phyloP scores from a whole-genome alignment of 2,113 vertebrate genomes.

The Cavia porcellus region DNA sequence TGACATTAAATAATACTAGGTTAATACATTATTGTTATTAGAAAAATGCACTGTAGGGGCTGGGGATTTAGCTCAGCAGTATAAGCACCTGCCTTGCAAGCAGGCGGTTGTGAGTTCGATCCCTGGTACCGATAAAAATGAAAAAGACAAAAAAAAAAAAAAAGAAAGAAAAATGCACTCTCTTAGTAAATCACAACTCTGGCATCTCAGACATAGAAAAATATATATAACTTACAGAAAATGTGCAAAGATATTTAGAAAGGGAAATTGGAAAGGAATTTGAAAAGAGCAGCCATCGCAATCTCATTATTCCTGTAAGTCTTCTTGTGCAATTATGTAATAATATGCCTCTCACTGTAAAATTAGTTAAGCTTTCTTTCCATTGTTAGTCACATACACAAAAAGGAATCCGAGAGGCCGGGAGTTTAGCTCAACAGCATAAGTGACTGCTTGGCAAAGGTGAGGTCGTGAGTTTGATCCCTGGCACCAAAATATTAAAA shows the following conservation, averaged over 20 bases:
- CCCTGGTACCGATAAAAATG: no score
- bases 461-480: no score
- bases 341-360: slow-evolving; percentile 28
- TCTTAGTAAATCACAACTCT: neutral
- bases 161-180: no score
- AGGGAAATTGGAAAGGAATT: neutral
- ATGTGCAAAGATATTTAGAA: neutral
- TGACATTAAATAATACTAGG: neutral
- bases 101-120: no score
- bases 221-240: neutral
- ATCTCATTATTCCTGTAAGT: neutral
- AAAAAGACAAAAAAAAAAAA: no score
- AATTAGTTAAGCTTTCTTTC: slow-evolving; percentile 15
- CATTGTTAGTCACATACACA: neutral
- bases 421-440: no score
- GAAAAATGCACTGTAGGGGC: neutral
- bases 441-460: no score
- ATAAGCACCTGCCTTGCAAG: no score
- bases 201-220: neutral
- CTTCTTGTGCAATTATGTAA: neutral
- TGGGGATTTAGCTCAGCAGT: no score
- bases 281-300: neutral
- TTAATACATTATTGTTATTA: neutral
- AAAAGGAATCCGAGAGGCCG: neutral
- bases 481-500: no score